Conservation (phyloP, 2,113 vertebrate genomes). For the Microcebus murinus region DNA sequence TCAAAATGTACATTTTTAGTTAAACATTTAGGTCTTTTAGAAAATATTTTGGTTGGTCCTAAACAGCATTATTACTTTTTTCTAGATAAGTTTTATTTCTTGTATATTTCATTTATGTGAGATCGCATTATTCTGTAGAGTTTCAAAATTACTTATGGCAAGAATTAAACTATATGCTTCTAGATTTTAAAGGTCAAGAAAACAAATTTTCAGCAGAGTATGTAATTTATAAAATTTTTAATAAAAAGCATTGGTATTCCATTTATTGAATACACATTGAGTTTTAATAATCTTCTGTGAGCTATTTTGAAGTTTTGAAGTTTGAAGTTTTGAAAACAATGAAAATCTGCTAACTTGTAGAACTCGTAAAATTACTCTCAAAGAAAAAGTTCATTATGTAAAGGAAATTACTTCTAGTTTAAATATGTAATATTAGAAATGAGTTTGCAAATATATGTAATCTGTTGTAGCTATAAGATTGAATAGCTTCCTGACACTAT, state of each 20-base stretch:
- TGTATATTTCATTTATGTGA: slow-evolving; percentile 27
- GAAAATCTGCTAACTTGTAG: not conserved
- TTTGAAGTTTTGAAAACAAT: not conserved
- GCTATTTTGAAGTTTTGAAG: not conserved
- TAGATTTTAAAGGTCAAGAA: slow-evolving; percentile 12
- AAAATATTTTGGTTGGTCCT: slow-evolving; percentile 63
- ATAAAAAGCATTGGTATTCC: not conserved
- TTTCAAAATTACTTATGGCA: slow-evolving; percentile 36
- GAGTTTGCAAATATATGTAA: not conserved
- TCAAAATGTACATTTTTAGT: slow-evolving; percentile 36
- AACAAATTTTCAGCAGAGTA: not conserved
- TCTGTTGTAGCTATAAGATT: not conserved
- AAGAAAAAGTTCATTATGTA: slow-evolving; percentile 5
- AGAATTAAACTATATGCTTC: not conserved
- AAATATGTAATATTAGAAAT: not conserved
- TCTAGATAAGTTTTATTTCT: slow-evolving; percentile 14
- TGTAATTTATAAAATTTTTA: not conserved
- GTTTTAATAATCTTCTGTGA: slow-evolving; percentile 17
- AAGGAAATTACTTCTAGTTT: slow-evolving; percentile 2
- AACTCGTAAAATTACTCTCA: not conserved
- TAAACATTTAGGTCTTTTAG: slow-evolving; percentile 49
- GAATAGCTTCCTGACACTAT: not conserved
- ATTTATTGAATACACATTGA: not conserved
- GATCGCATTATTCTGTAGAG: not conserved
- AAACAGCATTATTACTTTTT: not conserved